A percentile compares a stretch with the other conserved stretches of the same genome.
These are phyloP conservation scores for Indri indri DNA, from an alignment of 2,113 vertebrate species.

Conservation along the genomic window DNA sequence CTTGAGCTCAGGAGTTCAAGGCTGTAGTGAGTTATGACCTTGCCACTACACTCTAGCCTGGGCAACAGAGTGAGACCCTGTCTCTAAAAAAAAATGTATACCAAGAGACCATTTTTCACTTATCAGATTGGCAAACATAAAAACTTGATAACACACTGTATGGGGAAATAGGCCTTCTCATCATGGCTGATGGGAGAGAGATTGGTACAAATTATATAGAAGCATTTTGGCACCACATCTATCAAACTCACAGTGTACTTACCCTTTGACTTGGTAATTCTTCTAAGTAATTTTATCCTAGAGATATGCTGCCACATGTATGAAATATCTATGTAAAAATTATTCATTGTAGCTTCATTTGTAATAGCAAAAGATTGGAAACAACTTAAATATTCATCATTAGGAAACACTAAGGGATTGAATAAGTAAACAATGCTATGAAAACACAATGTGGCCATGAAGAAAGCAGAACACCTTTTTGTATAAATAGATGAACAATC, in stretches of 20 bases:
- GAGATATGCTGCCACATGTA: background rate
- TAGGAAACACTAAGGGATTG: background rate
- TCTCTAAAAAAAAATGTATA: too few species aligned
- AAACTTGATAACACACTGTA: background rate
- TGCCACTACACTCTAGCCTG: too few species aligned
- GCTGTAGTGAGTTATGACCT: too few species aligned
- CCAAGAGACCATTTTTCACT: background rate
- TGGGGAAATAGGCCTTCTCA: background rate
- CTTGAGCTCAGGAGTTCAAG: too few species aligned
- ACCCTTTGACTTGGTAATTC: background rate
- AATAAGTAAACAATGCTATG: conserved; percentile 30
- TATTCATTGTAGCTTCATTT: background rate
- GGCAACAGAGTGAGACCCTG: too few species aligned
- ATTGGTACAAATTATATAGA: conserved; percentile 13
- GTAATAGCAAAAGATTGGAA: conserved; percentile 27
- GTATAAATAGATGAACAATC: background rate
- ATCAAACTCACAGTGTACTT: conserved; percentile 10
- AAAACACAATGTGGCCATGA: background rate
- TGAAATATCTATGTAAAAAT: conserved; percentile 22
- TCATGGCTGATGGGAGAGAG: background rate
- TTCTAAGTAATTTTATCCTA: conserved; percentile 26
- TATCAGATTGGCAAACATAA: background rate
- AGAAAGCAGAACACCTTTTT: background rate
- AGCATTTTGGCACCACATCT: background rate
- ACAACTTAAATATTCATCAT: conserved; percentile 24